Evolutionary conservation across 2,888 invertebrate species (phyloP).

Genomic region (Petrophora chlorosata): DNA sequence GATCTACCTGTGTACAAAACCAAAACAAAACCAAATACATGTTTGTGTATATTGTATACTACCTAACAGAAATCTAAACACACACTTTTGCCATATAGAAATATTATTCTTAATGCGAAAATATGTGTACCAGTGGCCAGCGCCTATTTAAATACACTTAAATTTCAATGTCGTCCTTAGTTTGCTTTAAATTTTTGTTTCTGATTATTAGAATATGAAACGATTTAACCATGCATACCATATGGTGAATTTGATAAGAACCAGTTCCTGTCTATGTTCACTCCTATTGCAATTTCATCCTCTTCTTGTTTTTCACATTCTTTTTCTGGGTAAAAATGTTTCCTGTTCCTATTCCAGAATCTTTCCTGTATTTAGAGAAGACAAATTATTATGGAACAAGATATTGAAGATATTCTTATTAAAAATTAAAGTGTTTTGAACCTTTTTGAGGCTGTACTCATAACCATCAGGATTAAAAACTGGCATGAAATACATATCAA

Average conservation of each 20-base stretch:
- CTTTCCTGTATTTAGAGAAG: constrained; percentile 47
- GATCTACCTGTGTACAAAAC: no score
- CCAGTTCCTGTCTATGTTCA: constrained; percentile 72
- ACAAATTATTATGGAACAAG: background rate
- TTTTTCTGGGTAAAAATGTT: constrained; percentile 48
- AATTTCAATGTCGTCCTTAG: no score
- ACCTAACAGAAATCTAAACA: no score
- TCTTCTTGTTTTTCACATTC: constrained; percentile 37
- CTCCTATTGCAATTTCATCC: constrained; percentile 50
- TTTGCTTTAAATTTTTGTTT: no score
- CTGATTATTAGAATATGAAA: no score
- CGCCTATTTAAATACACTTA: no score
- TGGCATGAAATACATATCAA: constrained; percentile 67
- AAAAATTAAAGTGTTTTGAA: constrained; percentile 36
- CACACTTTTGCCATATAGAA: no score
- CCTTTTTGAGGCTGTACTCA: constrained; percentile 54
- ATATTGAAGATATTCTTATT: background rate
- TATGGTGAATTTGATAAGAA: constrained; percentile 36
- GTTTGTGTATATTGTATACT: no score
- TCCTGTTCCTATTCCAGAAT: constrained; percentile 68
- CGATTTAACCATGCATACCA: no score
- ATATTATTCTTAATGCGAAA: no score
- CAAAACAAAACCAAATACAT: no score
- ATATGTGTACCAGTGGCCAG: no score
- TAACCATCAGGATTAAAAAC: constrained; percentile 76